phyloP scores from a whole-genome alignment of 2,113 vertebrate genomes.

The Pithys albifrons region DNA sequence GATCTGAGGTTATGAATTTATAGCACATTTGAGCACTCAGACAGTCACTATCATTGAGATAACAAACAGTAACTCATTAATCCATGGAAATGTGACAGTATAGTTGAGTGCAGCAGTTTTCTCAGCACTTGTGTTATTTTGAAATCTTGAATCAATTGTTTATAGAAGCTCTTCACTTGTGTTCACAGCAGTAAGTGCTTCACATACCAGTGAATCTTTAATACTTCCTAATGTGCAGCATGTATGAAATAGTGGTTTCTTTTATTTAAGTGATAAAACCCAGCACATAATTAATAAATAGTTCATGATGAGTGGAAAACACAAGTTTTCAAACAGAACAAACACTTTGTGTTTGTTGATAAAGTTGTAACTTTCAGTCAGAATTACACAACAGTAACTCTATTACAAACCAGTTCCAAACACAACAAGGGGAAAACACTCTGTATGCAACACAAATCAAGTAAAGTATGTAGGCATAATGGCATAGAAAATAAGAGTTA shows the following conservation, averaged over 20 bases:
- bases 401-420: slow-evolving; percentile 25
- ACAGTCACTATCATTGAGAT: not conserved
- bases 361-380: slow-evolving; percentile 1
- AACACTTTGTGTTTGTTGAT: not conserved
- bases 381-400: not conserved
- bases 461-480: slow-evolving; percentile 40
- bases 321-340: not conserved
- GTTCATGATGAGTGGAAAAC: not conserved
- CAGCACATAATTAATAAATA: not conserved
- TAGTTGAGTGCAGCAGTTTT: not conserved
- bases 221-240: not conserved
- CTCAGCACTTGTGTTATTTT: slow-evolving; percentile 40
- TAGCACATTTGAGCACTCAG: not conserved
- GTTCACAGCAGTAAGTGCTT: slow-evolving; percentile 52
- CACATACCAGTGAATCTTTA: slow-evolving; percentile 1
- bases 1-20: slow-evolving; percentile 13
- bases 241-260: not conserved
- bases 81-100: not conserved
- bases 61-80: slow-evolving; percentile 40
- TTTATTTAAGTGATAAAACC: not conserved
- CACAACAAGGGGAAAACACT: not conserved
- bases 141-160: slow-evolving; percentile 46
- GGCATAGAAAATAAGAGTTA: slow-evolving; percentile 49
- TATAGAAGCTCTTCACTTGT: slow-evolving; percentile 61
- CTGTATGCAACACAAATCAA: slow-evolving; percentile 24